Conservation (phyloP, 2,797 vertebrate genomes). For the Oryzias sinensis region DNA sequence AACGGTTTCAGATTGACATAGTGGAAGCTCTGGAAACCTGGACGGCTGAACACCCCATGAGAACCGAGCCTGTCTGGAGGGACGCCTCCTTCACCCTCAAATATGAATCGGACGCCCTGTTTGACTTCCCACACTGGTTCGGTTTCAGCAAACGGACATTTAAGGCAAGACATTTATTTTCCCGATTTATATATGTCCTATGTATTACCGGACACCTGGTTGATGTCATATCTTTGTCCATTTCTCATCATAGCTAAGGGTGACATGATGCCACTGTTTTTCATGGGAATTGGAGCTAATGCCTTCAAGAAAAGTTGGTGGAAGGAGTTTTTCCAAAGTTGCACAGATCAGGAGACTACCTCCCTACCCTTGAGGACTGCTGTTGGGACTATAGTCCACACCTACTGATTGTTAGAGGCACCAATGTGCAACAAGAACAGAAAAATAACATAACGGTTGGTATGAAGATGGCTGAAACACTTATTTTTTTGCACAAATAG, state of each 20-base stretch:
- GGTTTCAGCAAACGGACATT: constrained; percentile 70
- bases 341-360: neutral
- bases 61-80: constrained; percentile 45
- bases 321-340: too few species aligned
- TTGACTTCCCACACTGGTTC: constrained; percentile 73
- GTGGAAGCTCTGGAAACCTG: constrained; percentile 50
- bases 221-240: constrained; percentile 5
- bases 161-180: constrained; percentile 21
- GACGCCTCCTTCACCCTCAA: constrained; percentile 66
- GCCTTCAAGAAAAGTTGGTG: neutral
- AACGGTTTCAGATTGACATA: constrained; percentile 59
- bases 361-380: neutral
- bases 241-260: constrained; percentile 37
- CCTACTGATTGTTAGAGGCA: constrained; percentile 8
- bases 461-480: neutral
- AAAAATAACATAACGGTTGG: neutral
- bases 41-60: constrained; percentile 16
- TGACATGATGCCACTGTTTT: constrained; percentile 19
- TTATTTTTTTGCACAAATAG: neutral
- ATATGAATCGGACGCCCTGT: constrained; percentile 69
- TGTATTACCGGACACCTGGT: neutral
- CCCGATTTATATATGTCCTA: too few species aligned
- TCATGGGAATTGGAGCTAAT: too few species aligned
- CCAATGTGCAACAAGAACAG: neutral
- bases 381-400: neutral